Evolutionary conservation across 1,140 invertebrate species (phyloP), one percentile per base, ranked within the genome.

Genomic region (Drosophila trapezifrons): DNA sequence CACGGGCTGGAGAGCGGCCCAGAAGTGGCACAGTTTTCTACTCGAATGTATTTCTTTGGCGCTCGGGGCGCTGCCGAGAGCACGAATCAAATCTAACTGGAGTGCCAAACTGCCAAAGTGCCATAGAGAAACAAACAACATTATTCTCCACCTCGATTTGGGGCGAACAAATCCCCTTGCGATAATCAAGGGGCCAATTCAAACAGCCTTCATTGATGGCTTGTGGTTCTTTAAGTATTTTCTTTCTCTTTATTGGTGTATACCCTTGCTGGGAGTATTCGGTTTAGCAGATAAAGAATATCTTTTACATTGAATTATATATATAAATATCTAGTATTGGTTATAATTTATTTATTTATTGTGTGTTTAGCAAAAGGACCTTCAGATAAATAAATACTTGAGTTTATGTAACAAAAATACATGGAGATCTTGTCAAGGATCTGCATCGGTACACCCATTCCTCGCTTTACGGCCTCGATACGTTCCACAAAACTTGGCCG

Each of bases 101-200:
- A 69, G 51, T 70, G 32, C 13, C 57, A n/a, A 65, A 25, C 35
- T 25, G 35, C 49, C 17, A 37, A 78, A 78, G 80, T 56, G 76
- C 69, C 65, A 47, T 75, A 78, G 72, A 87, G 37, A 80, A 75
- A 54, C 60, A 78, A 67, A 82, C 63, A 82, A 84, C 47, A 84
- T 78, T 84, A 79, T 84, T 84, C 45, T 18, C 60, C 37, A 55
- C 58, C 52, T 45, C 46, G 75, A 78, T 78, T 74, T 67, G 64
- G 72, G 45, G 45, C 49, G 57, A 89, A 78, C 80, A 89, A 80
- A 83, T 73, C 79, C 63, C 72, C 59, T 63, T 22, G 69, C 64
- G 73, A 78, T 78, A 87, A 87, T 87, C 84, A 78, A 89, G 70
- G 78, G 84, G 78, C 80, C 65, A 52, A 66, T 69, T 67, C 62